These are phyloP conservation scores for Mactromeris polynyma DNA, from an alignment of 2,888 invertebrate genomes.

Conservation along the genomic window DNA sequence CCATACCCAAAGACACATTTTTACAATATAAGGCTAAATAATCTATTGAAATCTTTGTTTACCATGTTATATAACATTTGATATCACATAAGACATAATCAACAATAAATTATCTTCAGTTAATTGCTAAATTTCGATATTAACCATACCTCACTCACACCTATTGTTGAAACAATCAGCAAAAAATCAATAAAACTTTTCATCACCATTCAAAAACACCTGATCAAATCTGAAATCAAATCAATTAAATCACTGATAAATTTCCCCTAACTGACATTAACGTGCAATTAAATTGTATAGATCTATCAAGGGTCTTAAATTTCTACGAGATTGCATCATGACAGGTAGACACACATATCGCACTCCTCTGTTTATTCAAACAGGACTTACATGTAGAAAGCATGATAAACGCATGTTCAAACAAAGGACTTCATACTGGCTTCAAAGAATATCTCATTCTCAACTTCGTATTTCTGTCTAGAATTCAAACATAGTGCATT, in stretches of 20 bases:
- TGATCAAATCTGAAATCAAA: neutral
- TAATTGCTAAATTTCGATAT: neutral
- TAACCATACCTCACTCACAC: neutral
- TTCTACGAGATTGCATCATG: slow-evolving; percentile 22
- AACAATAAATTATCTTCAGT: neutral
- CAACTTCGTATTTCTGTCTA: neutral
- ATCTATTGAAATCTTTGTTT: neutral
- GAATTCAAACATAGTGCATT: too few relatives aligned
- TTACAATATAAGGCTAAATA: neutral
- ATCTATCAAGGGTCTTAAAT: slow-evolving; percentile 12
- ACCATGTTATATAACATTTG: too few relatives aligned
- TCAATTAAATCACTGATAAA: neutral
- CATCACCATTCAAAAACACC: neutral
- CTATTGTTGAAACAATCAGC: neutral
- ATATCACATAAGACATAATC: too few relatives aligned
- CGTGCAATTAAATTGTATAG: neutral
- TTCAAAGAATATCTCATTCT: neutral
- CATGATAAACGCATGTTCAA: slow-evolving; percentile 38
- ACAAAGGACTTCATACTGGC: slow-evolving; percentile 5
- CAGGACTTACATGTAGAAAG: slow-evolving; percentile 21
- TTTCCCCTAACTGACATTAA: neutral
- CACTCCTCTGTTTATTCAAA: slow-evolving; percentile 17
- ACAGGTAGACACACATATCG: neutral
- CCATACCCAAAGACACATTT: neutral
- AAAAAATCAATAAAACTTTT: neutral